Evolutionary conservation across 1,140 invertebrate genomes (phyloP).

Genomic region (Ceratosolen fusciceps): DNA sequence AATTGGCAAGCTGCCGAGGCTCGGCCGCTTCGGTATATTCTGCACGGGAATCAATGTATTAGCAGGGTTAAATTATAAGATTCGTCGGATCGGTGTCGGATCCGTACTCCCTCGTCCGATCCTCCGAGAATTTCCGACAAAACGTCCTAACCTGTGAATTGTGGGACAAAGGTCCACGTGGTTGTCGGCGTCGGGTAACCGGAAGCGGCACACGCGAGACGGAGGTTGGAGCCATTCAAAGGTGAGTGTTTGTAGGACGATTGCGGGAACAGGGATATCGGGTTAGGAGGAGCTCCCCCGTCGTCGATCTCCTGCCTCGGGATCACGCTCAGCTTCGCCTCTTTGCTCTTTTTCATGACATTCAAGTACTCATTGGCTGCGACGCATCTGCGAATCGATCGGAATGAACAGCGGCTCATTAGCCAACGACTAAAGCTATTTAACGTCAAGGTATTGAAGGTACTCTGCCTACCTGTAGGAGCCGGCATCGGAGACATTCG

Average conservation of each 20-base stretch:
- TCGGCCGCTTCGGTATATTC: slow-evolving; percentile 23
- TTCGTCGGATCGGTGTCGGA: too few relatives aligned
- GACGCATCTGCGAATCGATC: slow-evolving; percentile 57
- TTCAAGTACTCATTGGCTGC: slow-evolving; percentile 70
- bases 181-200: slow-evolving; percentile 72
- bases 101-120: too few relatives aligned
- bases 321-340: slow-evolving; percentile 69
- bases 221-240: slow-evolving; percentile 65
- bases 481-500: slow-evolving; percentile 74
- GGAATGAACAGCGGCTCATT: too few relatives aligned
- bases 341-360: slow-evolving; percentile 70
- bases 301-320: slow-evolving; percentile 53
- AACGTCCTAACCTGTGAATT: slow-evolving; percentile 57
- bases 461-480: slow-evolving; percentile 74
- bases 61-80: too few relatives aligned
- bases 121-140: not conserved
- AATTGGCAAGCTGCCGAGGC: slow-evolving; percentile 55
- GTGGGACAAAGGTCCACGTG: slow-evolving; percentile 73
- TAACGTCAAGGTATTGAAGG: too few relatives aligned
- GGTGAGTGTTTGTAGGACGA: slow-evolving; percentile 61
- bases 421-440: too few relatives aligned
- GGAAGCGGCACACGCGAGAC: slow-evolving; percentile 74
- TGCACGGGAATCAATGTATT: slow-evolving; percentile 16
- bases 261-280: slow-evolving; percentile 57
- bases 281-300: not conserved